A percentile compares a stretch with the other conserved stretches of the same genome.
Conservation (phyloP, 1,140 invertebrate species). For the Idris sp. region DNA sequence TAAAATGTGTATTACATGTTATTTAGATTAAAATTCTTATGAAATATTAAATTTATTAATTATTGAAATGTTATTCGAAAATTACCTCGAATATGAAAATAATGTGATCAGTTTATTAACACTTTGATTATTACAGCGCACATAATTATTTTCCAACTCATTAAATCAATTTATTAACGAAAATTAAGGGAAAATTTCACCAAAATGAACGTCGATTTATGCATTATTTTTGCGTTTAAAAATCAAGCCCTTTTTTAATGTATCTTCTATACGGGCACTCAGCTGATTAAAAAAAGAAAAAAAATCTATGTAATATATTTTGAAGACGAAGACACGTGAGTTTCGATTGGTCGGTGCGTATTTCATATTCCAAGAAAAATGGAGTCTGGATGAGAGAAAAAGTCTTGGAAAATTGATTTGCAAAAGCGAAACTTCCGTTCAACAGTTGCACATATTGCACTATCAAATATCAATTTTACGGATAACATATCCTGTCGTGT, state of each 20-base stretch:
- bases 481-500: constrained; percentile 45
- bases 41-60: too few relatives aligned
- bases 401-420: constrained; percentile 60
- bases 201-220: constrained; percentile 36
- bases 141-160: neutral
- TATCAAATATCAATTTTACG: constrained; percentile 59
- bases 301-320: constrained; percentile 42
- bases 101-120: too few relatives aligned
- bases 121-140: too few relatives aligned
- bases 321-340: constrained; percentile 18
- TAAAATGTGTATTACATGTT: too few relatives aligned
- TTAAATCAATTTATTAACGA: constrained; percentile 5
- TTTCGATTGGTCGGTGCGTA: constrained; percentile 51
- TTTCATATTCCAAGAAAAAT: constrained; percentile 57
- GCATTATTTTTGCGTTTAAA: constrained; percentile 17
- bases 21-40: too few relatives aligned
- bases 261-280: constrained; percentile 61
- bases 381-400: constrained; percentile 34
- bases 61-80: too few relatives aligned
- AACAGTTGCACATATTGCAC: constrained; percentile 43
- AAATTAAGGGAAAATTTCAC: constrained; percentile 5
- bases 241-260: constrained; percentile 49
- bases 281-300: constrained; percentile 41
- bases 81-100: too few relatives aligned
- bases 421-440: constrained; percentile 40